A percentile compares a stretch with the other conserved stretches of the same genome.
Evolutionary conservation across 2,797 vertebrate genomes (phyloP).

Genomic region (Falco berigora): DNA sequence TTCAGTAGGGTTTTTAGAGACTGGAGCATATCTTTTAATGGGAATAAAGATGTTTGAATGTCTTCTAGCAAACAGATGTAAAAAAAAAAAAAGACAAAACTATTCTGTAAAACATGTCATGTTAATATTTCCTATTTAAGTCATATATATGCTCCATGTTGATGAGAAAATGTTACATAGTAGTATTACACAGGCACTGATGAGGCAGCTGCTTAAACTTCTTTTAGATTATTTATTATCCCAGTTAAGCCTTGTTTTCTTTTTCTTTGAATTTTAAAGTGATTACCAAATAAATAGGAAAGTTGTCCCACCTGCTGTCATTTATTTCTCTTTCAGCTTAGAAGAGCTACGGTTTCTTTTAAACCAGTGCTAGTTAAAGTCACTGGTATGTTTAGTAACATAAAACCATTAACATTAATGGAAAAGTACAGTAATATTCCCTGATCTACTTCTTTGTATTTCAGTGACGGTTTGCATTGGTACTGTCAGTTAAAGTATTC

Average conservation of each 20-base stretch:
- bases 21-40: not conserved
- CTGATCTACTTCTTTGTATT: not conserved
- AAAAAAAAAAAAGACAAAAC: not conserved
- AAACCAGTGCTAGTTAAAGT: not conserved
- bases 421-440: not conserved
- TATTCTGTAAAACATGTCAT: not conserved
- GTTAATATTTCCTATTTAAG: not conserved
- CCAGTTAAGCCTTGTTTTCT: not conserved
- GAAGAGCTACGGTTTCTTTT: not conserved
- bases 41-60: not conserved
- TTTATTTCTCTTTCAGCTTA: not conserved
- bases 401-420: not conserved
- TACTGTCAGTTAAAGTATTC: not conserved
- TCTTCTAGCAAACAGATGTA: rapidly evolving
- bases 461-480: not conserved
- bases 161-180: not conserved
- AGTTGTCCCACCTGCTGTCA: not conserved
- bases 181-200: not conserved
- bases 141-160: not conserved
- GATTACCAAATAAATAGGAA: not conserved
- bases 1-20: not conserved
- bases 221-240: not conserved
- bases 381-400: not conserved
- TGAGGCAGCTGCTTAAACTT: not conserved
- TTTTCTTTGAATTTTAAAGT: not conserved